phyloP scores from a whole-genome alignment of 2,888 invertebrate genomes.

The Xestoiulus laeticollis region DNA sequence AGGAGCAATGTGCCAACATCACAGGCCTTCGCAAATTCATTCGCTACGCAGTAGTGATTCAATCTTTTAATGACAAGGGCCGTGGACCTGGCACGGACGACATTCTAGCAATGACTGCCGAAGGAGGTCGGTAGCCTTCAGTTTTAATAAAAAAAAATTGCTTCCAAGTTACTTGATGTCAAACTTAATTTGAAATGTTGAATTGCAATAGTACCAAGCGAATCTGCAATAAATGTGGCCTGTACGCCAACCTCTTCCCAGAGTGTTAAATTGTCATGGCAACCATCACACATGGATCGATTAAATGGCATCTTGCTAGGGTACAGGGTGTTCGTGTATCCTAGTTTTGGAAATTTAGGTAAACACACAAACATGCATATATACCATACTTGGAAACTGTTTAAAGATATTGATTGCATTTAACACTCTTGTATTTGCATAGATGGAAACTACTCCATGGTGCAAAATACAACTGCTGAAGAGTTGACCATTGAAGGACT shows the following conservation, averaged over 20 bases:
- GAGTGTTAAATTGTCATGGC: constrained; percentile 88
- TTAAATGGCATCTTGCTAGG: constrained; percentile 96
- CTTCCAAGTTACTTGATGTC: background rate
- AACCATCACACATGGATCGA: constrained; percentile 88
- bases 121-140: constrained; percentile 52
- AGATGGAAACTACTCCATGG: constrained; percentile 48
- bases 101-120: constrained; percentile 54
- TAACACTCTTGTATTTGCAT: background rate
- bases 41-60: constrained; percentile 53
- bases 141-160: constrained; percentile 36
- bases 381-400: too few relatives aligned
- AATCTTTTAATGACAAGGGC: constrained; percentile 53
- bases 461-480: constrained; percentile 44
- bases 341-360: constrained; percentile 43
- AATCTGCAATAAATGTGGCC: constrained; percentile 52
- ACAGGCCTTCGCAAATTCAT: constrained; percentile 53
- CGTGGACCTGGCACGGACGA: constrained; percentile 52
- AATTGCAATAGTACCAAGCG: constrained; percentile 49
- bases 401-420: background rate
- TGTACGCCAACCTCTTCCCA: constrained; percentile 54
- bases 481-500: constrained; percentile 75
- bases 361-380: background rate
- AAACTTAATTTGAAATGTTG: constrained; percentile 36
- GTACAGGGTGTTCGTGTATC: constrained; percentile 78
- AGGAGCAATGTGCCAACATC: constrained; percentile 50